phyloP scores from a whole-genome alignment of 2,113 vertebrate species.

The Orycteropus afer region DNA sequence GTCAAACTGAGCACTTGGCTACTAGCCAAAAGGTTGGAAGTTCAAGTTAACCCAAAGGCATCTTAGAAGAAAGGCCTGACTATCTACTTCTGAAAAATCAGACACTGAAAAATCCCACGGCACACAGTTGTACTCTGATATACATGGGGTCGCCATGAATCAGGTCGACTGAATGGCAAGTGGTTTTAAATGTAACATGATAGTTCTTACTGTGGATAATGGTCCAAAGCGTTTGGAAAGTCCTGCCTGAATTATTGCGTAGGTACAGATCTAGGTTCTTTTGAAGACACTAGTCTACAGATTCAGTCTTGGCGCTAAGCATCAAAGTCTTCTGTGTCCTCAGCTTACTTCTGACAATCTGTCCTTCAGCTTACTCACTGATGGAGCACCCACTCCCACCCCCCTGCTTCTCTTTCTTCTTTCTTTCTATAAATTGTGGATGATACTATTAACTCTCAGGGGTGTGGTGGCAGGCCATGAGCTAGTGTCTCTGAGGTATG shows the following conservation, averaged over 20 bases:
- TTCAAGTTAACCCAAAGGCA: background rate
- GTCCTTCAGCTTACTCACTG: background rate
- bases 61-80: background rate
- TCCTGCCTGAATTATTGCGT: background rate
- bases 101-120: background rate
- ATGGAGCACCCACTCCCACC: background rate
- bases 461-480: constrained; percentile 27
- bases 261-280: background rate
- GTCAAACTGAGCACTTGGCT: background rate
- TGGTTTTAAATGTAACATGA: background rate
- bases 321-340: background rate
- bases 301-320: background rate
- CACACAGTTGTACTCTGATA: background rate
- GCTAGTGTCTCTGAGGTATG: constrained; percentile 33
- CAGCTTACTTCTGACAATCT: background rate
- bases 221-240: background rate
- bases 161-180: background rate
- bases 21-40: background rate
- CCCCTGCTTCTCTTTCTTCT: background rate
- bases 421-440: background rate
- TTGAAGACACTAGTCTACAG: background rate
- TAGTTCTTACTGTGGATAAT: background rate
- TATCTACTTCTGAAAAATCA: background rate
- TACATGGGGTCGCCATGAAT: background rate
- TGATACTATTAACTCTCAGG: background rate